Evolutionary conservation across 2,113 vertebrate genomes (phyloP).

Genomic region (Ancistrus triradiatus): DNA sequence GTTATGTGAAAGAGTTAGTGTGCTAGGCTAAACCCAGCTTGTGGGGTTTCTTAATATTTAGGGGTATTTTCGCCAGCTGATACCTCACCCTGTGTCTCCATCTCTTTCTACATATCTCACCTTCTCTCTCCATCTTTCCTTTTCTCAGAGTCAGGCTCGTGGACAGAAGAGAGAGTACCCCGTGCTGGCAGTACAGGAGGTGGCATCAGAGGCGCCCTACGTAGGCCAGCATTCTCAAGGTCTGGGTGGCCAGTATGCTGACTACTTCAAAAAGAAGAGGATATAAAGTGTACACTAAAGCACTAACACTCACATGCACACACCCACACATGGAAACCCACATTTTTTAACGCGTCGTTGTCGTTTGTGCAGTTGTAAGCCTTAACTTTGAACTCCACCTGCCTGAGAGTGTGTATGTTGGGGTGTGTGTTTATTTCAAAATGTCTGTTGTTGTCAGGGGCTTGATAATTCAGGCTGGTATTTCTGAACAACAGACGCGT

Average conservation of each 20-base stretch:
- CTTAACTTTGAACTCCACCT: slow-evolving; percentile 63
- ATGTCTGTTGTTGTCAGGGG: slow-evolving; percentile 8
- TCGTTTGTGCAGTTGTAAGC: slow-evolving; percentile 69
- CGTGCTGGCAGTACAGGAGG: slow-evolving; percentile 76
- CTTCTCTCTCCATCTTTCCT: background rate
- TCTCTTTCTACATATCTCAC: background rate
- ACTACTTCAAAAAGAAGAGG: slow-evolving; percentile 94
- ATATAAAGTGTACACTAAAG: slow-evolving; percentile 64
- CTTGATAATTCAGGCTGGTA: slow-evolving; percentile 17
- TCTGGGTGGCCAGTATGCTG: slow-evolving; percentile 73
- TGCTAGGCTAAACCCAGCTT: too few species aligned
- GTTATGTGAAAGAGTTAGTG: too few species aligned
- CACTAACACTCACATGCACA: slow-evolving; percentile 16
- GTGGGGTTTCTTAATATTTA: too few species aligned
- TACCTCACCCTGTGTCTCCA: background rate
- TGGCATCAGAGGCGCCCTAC: slow-evolving; percentile 67
- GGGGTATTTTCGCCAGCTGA: background rate
- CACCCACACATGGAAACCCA: slow-evolving; percentile 22
- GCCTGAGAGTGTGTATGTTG: slow-evolving; percentile 51
- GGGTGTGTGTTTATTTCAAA: background rate
- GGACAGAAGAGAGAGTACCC: slow-evolving; percentile 87
- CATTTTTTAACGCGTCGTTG: slow-evolving; percentile 49
- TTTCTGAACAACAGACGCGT: too few species aligned
- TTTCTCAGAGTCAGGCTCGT: slow-evolving; percentile 63
- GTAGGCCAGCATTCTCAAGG: slow-evolving; percentile 77